Conservation (phyloP, 2,797 vertebrate genomes). For the Xiphorhynchus erythropygius region DNA sequence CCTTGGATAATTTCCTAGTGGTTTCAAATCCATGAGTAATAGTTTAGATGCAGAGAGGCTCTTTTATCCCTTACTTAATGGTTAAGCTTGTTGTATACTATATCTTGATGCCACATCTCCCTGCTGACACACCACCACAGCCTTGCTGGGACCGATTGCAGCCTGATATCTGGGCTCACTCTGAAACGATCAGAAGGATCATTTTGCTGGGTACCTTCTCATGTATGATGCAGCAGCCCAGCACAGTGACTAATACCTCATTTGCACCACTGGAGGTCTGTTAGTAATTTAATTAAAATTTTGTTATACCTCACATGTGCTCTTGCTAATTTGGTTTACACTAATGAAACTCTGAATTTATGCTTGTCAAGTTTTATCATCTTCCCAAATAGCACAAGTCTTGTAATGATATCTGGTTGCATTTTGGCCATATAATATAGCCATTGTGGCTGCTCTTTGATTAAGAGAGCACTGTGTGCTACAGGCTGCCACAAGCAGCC, state of each 20-base stretch:
- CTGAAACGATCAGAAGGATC: not conserved
- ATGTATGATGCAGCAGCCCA: not conserved
- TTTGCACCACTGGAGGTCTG: not conserved
- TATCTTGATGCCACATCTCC: not conserved
- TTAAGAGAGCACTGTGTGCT: not conserved
- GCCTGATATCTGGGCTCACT: not conserved
- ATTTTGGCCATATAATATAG: not conserved
- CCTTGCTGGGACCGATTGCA: not conserved
- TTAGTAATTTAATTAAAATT: constrained; percentile 11
- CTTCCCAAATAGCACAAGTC: not conserved
- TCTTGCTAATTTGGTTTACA: not conserved
- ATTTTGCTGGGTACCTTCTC: not conserved
- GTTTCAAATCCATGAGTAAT: not conserved
- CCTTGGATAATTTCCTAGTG: not conserved
- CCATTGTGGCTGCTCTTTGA: not conserved
- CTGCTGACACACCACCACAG: not conserved
- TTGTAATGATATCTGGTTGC: not conserved
- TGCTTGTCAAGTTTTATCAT: not conserved
- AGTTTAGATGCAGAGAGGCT: not conserved
- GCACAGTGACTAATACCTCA: not conserved
- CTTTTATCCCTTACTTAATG: not conserved
- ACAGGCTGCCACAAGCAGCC: not conserved
- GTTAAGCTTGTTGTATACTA: not conserved
- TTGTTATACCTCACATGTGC: not conserved
- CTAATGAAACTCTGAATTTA: constrained; percentile 3